A percentile compares a stretch with the other conserved stretches of the same genome.
Conservation (phyloP, 1,140 invertebrate genomes). For the Bombus waltoni region DNA sequence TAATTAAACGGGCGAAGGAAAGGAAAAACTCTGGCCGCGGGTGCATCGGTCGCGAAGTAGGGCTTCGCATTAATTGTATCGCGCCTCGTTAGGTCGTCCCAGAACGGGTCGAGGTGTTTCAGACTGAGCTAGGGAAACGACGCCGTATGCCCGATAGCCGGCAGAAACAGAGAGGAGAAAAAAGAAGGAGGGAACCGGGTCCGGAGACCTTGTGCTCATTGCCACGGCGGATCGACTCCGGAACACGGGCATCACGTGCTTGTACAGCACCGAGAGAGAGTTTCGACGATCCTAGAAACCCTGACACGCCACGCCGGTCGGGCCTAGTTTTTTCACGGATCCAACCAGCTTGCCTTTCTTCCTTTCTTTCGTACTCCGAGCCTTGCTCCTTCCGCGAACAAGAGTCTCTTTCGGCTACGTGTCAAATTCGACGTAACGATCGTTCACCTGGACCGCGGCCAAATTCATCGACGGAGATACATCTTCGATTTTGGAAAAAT, state of each 20-base stretch:
- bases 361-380: neutral
- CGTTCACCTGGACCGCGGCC: neutral
- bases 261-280: constrained; percentile 29
- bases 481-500: neutral
- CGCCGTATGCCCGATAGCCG: neutral
- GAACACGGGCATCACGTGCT: constrained; percentile 32
- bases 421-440: neutral
- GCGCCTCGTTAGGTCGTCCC: constrained; percentile 68
- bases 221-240: constrained; percentile 32
- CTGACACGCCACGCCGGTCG: constrained; percentile 18
- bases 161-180: neutral
- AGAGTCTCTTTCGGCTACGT: neutral
- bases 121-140: constrained; percentile 26
- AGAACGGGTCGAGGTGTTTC: constrained; percentile 67
- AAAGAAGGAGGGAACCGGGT: constrained; percentile 46
- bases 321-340: constrained; percentile 22
- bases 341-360: neutral
- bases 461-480: neutral
- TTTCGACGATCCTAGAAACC: constrained; percentile 61
- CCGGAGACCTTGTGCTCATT: constrained; percentile 52
- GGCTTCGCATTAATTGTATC: constrained; percentile 68
- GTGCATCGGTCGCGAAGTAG: constrained; percentile 63
- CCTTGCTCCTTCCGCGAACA: neutral
- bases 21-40: constrained; percentile 67
- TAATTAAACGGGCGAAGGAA: constrained; percentile 65